Base-by-base conservation (phyloP, 1,140 invertebrate species). In the Chymomyza costata region DNA sequence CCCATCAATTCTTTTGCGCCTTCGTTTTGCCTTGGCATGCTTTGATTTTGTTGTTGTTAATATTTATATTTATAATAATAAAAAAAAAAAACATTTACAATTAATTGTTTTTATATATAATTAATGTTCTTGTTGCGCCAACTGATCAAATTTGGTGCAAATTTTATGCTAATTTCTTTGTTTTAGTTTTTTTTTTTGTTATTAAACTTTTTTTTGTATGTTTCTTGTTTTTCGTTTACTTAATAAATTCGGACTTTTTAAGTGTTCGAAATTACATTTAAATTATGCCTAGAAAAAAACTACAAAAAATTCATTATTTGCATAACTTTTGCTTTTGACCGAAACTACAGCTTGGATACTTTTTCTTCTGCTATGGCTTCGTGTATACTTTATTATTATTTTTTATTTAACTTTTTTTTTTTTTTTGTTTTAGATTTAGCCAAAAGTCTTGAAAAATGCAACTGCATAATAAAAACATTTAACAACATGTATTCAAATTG, bases 161-260 rank as follows among this genome's bases (percentile, higher is more conserved):
- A 25, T 25, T 25, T 25, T 25, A 25, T 25, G 21, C 21, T 34
- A 34, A n/a, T 34, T 5, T 34, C 3, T 34, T 13, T 34, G 2
- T n/a, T 34, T 34, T 34, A 3, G 3, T 34, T 34, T 13, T 8
- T 34, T 34, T 34, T 34, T 34, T 13, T n/a, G 13, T 34, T 34
- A 34, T 6, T 34, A 6, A 34, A 6, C 6, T 38, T 38, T 15
- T 38, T 15, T 38, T 38, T 16, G 8, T 38, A 3, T 38, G 8
- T 38, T 38, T 6, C 13, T 38, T 38, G 11, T 38, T 38, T 38
- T 38, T 6, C 13, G 35, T 46, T 58, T 56, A 17, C 56, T 57
- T 52, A 61, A 71, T 71, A 74, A 74, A 74, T 74, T 74, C 69
- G 69, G 69, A 74, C 69, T 74, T 74, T 68, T 59, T 56, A 74